Evolutionary conservation across 2,888 invertebrate species (phyloP).

Genomic region (Drosophila helvetica): DNA sequence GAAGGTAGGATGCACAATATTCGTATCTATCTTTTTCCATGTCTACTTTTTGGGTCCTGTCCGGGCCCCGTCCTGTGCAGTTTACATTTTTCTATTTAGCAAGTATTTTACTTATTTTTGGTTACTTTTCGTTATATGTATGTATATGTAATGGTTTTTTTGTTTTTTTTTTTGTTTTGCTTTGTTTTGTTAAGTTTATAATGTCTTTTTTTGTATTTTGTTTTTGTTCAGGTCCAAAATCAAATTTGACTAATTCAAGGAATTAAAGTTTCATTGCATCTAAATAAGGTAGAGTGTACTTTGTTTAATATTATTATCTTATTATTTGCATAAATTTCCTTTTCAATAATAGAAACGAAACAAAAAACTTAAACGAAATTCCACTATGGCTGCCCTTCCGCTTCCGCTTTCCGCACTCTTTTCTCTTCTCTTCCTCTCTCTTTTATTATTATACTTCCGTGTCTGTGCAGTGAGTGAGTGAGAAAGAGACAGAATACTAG

Average conservation of each 20-base stretch:
- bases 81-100: slow-evolving; percentile 63
- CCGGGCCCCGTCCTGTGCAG: slow-evolving; percentile 23
- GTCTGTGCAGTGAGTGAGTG: slow-evolving; percentile 16
- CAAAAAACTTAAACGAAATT: slow-evolving; percentile 80
- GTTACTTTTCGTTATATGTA: slow-evolving; percentile 34
- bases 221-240: slow-evolving; percentile 81
- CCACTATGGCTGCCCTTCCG: slow-evolving; percentile 68
- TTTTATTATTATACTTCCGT: slow-evolving; percentile 21
- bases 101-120: slow-evolving; percentile 51
- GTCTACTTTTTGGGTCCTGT: slow-evolving; percentile 19
- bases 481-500: slow-evolving; percentile 40
- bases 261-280: slow-evolving; percentile 81
- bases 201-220: slow-evolving; percentile 39
- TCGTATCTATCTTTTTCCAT: background rate
- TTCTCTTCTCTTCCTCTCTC: slow-evolving; percentile 16
- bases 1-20: background rate
- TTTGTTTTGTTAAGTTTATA: slow-evolving; percentile 36
- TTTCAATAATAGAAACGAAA: slow-evolving; percentile 76
- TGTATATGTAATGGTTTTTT: slow-evolving; percentile 42
- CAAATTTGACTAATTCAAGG: slow-evolving; percentile 82
- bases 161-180: slow-evolving; percentile 49
- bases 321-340: slow-evolving; percentile 71
- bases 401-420: slow-evolving; percentile 11
- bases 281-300: slow-evolving; percentile 78
- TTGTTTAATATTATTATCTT: slow-evolving; percentile 70